These are phyloP conservation scores for Otocyon megalotis DNA, from an alignment of 2,113 vertebrate species.

Conservation along the genomic window DNA sequence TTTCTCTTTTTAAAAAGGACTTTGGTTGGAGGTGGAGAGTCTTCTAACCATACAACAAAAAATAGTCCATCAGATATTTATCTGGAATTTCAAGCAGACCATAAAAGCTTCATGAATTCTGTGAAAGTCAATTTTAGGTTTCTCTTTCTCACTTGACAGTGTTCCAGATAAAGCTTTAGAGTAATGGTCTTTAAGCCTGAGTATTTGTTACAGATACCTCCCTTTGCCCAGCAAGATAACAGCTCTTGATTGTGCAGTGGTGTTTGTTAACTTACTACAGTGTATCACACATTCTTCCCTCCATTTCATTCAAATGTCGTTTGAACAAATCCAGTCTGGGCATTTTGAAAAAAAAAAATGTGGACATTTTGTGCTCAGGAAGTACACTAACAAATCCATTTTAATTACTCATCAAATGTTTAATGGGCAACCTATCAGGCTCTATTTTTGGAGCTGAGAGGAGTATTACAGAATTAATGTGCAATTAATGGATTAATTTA, in stretches of 20 bases:
- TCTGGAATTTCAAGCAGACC: neutral
- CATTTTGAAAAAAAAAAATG: neutral
- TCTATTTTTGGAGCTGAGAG: neutral
- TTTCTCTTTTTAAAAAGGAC: neutral
- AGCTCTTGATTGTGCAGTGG: neutral
- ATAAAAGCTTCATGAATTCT: neutral
- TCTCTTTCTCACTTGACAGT: neutral
- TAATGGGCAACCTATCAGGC: neutral
- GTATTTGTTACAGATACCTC: neutral
- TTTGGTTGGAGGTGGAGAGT: neutral
- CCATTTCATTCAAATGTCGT: neutral
- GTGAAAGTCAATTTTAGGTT: neutral
- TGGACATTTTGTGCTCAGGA: neutral
- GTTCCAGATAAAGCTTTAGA: neutral
- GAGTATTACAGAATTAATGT: neutral
- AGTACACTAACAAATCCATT: neutral
- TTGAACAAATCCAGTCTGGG: neutral
- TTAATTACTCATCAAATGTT: slow-evolving; percentile 36
- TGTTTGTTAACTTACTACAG: neutral
- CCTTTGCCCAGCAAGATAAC: neutral
- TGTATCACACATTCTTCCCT: neutral
- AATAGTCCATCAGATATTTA: neutral
- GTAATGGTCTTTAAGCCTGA: neutral
- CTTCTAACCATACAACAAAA: neutral
- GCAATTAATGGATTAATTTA: neutral